Evolutionary conservation across 1,140 invertebrate genomes (phyloP), one percentile per base, ranked within the genome.

Genomic region (Chlorops oryzae): DNA sequence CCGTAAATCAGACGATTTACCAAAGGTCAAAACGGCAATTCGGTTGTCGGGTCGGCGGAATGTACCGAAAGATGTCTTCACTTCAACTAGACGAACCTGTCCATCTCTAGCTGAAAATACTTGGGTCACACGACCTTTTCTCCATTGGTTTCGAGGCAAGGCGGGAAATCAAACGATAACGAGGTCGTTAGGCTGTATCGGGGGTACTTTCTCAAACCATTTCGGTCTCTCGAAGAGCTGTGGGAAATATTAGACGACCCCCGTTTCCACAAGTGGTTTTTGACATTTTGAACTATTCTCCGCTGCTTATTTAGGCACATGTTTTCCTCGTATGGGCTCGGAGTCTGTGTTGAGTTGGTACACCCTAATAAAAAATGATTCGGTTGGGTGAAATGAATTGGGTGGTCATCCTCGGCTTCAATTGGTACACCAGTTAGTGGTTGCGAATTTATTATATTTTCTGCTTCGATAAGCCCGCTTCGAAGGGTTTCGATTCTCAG

Each of bases 341-440:
- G 51, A 9, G 51, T 52, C 35, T 47, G 44, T n/a, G 37, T 47
- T 23, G 51, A 34, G 35, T 42, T 52, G 12, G 43, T 7, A 35
- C 44, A 40, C 0, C 54, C 53, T 17, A 58, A 40, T 10, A 58
- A 25, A 38, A 69, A 65, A 22, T 72, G 61, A 13, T 64, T 67
- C 0, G 68, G 65, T 0, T 64, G 67, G n/a, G n/a, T n/a, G n/a
- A n/a, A n/a, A n/a, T n/a, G n/a, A 0, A 71, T 35, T 0, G 60
- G 53, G 22, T 58, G 63, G 0, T 45, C 38, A 25, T 67, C 59
- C 3, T 62, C 54, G 0, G 44, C 34, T 22, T 48, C 52, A 1
- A 59, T 42, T 7, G 60, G 62, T 0, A 72, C 59, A 13, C 65
- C 58, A 0, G 60, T 70, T 6, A 71, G 57, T 0, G 62, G 67